Base-by-base conservation (phyloP, 64 coral and sea anemone species). In the Porites australiensis region DNA sequence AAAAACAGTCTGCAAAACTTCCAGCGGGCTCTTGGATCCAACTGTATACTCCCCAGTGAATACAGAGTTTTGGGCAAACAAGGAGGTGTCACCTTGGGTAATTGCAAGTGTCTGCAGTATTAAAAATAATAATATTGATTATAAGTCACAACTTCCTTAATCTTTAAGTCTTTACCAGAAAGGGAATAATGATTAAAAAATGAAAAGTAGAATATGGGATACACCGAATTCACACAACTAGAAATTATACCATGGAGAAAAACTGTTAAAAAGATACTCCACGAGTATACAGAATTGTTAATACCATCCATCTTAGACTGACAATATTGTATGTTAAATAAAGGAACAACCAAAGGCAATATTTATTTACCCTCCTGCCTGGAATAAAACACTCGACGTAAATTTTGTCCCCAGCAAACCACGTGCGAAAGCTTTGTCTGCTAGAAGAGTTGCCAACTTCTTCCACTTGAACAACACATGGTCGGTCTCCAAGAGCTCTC, bases 1-100 rank as follows among this genome's bases (percentile, higher is more conserved):
- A 90, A 90, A 90, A 12, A 65, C 75, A 23, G 20, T 79, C 11
- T 11, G 53, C 53, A 55, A 55, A 55, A 55, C 53, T 55, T 55
- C 53, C 53, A 55, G 53, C 5, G 53, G 53, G 53, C 11, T 55
- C 5, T 11, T 55, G 5, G 53, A 55, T 5, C 53, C 53, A 55
- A 11, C 0, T 1, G 53, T 11, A 55, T 55, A 55, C 11, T 55
- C 53, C 53, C 53, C 53, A 23, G 78, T 20, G 27, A 43, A 44
- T 59, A n/a, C 9, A n/a, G 48, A 15, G 13, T 65, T 14, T n/a
- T 65, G 62, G 11, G 4, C 62, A 14, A 15, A 8, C 16, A 65
- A 65, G 12, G 62, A 3, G 4, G 62, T 65, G 13, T n/a, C 16
- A 14, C 62, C 62, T 14, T n/a, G 12, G 12, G 62, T 65, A 12